Percentiles rank a stretch among this genome's conserved stretches.
Evolutionary conservation across 2,888 invertebrate species (phyloP).

Genomic region (Heteromyza rotundicornis): DNA sequence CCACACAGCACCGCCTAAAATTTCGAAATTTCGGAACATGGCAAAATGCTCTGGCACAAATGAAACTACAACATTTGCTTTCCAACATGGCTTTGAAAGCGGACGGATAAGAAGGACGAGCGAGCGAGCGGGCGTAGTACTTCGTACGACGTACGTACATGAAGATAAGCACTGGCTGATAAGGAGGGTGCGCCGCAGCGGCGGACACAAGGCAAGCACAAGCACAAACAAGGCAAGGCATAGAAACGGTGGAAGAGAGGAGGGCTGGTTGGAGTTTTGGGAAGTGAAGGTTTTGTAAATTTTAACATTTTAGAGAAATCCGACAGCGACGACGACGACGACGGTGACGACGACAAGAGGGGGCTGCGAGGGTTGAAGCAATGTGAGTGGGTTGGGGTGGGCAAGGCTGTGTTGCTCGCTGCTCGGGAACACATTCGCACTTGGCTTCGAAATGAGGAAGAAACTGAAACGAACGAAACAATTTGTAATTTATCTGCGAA

Average conservation of each 20-base stretch:
- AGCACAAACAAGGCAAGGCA: slow-evolving; percentile 45
- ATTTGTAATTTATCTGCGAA: slow-evolving; percentile 58
- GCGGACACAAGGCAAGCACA: slow-evolving; percentile 13
- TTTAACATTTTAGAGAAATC: slow-evolving; percentile 56
- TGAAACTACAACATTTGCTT: slow-evolving; percentile 10
- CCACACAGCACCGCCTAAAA: background rate
- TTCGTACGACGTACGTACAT: slow-evolving; percentile 40
- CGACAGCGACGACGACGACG: slow-evolving; percentile 40
- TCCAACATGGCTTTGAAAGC: slow-evolving; percentile 1
- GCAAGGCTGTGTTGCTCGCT: background rate
- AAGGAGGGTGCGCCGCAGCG: background rate
- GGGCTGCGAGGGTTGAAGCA: no score
- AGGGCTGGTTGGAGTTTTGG: background rate
- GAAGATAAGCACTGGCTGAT: slow-evolving; percentile 44
- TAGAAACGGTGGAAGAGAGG: slow-evolving; percentile 13
- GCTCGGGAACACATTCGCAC: slow-evolving; percentile 1
- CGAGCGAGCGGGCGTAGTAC: slow-evolving; percentile 23
- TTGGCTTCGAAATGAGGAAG: background rate
- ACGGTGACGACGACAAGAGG: slow-evolving; percentile 31
- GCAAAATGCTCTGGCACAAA: slow-evolving; percentile 16
- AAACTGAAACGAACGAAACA: slow-evolving; percentile 53
- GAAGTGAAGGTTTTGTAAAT: slow-evolving; percentile 39
- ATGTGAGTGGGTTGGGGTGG: background rate
- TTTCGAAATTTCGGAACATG: slow-evolving; percentile 7
- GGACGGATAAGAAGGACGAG: slow-evolving; percentile 21